These are phyloP conservation scores for Laodelphax striatellus DNA, from an alignment of 1,140 invertebrate species.

Conservation along the genomic window DNA sequence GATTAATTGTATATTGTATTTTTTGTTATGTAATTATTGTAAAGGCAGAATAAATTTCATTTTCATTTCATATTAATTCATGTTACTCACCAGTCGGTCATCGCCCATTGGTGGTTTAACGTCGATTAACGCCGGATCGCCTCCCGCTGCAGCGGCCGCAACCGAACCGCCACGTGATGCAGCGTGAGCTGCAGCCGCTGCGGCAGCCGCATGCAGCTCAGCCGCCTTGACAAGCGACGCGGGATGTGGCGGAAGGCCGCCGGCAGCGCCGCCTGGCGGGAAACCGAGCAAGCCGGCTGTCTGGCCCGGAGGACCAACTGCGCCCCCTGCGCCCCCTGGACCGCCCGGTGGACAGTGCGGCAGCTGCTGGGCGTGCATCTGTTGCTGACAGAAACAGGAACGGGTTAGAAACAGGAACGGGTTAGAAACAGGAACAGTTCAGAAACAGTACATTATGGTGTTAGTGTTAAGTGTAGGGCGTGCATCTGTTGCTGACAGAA, in stretches of 20 bases:
- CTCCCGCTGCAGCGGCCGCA: background rate
- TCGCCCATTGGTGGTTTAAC: constrained; percentile 22
- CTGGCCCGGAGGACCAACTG: constrained; percentile 15
- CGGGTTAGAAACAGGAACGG: no score
- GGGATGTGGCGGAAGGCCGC: constrained; percentile 17
- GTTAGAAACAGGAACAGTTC: no score
- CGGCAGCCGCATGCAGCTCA: constrained; percentile 11
- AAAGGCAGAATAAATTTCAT: no score
- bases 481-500: constrained; percentile 46
- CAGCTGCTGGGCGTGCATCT: constrained; percentile 45
- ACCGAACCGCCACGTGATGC: constrained; percentile 7
- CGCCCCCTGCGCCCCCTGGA: no score
- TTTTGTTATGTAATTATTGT: no score
- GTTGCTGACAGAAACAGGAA: constrained; percentile 37
- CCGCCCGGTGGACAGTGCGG: constrained; percentile 35
- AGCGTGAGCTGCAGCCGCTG: constrained; percentile 5
- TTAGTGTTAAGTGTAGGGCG: no score
- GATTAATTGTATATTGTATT: no score
- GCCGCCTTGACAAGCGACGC: constrained; percentile 20
- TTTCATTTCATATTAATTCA: no score
- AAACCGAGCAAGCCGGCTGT: constrained; percentile 21
- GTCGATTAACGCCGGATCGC: constrained; percentile 16
- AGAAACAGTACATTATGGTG: no score
- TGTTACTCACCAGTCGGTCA: constrained; percentile 24
- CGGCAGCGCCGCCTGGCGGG: constrained; percentile 17